Base-by-base conservation (phyloP, 2,888 invertebrate species). In the Coenonympha glycerion region DNA sequence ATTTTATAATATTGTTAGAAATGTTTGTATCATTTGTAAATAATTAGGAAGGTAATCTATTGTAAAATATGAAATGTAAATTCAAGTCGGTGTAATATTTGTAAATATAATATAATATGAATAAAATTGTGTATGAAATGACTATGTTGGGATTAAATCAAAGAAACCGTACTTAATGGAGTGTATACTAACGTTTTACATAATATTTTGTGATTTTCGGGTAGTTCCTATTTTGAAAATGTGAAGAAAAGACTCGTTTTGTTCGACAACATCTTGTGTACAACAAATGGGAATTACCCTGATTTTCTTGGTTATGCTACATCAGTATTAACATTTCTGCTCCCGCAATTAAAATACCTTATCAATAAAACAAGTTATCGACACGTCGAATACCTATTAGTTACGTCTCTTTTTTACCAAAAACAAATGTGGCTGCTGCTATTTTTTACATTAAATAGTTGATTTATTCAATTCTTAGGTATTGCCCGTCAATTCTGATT, bases 1-100 rank as follows among this genome's bases (percentile, higher is more conserved):
- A 75, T 71, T 76, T 75, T 75, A 76, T 75, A 16, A 74, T 71
- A 61, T 74, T 70, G 76, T 76, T 76, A 64, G 64, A 62, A 56
- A 69, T 68, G 68, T 73, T 71, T 57, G 55, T 65, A 64, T 64
- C 55, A 57, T 53, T 40, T 69, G 69, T 71, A 69, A 64, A 69
- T 66, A 68, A 37, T n/a, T n/a, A 30, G 45, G 22, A 33, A 28
- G 11, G 28, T 36, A 24, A 6, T 39, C 16, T 44, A 50, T 47
- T 47, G 24, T 55, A 28, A 40, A 49, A 34, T 42, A 31, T 42
- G 44, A 15, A 21, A 24, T 42, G 6, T 34, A 24, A 33, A 45
- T 34, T 39, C 22, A 45, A 49, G 45, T 30, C 46, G 31, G 26
- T 19, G 53, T 65, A 63, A 63, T 56, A 54, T 53, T 36, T 68